Conservation (phyloP, 2,888 invertebrate genomes). For the Cataglyphis cursor region DNA sequence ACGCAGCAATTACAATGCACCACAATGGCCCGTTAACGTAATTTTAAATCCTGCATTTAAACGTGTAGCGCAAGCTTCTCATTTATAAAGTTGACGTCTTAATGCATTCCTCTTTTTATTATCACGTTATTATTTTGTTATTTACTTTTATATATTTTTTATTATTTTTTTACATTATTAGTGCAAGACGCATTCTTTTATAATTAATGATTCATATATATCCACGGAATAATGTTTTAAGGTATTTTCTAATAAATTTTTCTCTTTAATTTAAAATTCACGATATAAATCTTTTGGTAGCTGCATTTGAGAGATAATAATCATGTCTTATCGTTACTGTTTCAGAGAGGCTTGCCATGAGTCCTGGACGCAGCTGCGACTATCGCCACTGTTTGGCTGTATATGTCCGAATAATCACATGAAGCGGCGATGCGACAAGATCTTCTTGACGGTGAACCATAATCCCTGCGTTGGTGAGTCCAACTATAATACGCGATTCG, state of each 20-base stretch:
- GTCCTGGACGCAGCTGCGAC: slow-evolving; percentile 94
- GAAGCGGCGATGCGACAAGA: slow-evolving; percentile 95
- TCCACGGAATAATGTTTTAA: background rate
- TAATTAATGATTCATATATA: background rate
- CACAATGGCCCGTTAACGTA: slow-evolving; percentile 28
- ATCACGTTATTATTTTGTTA: background rate
- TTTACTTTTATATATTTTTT: background rate
- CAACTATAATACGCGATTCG: slow-evolving; percentile 31
- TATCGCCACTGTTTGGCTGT: slow-evolving; percentile 97
- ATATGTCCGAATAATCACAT: slow-evolving; percentile 96
- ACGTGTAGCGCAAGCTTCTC: background rate
- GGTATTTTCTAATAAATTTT: background rate
- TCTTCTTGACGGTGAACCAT: slow-evolving; percentile 96
- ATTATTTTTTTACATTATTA: background rate
- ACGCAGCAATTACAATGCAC: slow-evolving; percentile 34
- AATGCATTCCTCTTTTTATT: background rate
- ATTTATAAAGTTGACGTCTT: background rate
- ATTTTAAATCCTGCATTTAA: slow-evolving; percentile 26
- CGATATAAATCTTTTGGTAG: background rate
- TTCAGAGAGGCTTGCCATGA: slow-evolving; percentile 94
- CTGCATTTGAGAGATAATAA: background rate
- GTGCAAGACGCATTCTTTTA: background rate
- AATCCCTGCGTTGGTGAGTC: slow-evolving; percentile 97
- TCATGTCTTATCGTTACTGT: slow-evolving; percentile 60
- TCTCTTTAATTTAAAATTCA: background rate